These are phyloP conservation scores for Rhyacophila evoluta DNA, from an alignment of 2,888 invertebrate genomes.

Conservation along the genomic window DNA sequence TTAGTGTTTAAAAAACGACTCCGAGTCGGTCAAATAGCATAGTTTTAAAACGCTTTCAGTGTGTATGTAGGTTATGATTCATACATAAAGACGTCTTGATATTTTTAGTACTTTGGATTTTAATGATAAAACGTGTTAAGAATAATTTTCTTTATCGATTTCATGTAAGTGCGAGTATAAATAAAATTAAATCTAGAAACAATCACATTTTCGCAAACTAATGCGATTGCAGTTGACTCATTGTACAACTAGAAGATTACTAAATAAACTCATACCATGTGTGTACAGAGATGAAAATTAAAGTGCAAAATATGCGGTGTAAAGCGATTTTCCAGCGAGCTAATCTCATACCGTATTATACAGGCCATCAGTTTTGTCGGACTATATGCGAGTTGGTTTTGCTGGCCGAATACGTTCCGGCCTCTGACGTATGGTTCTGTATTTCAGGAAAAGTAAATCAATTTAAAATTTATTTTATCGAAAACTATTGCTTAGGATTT, in stretches of 20 bases:
- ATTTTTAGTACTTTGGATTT: too few species aligned
- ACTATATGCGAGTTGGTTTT: slow-evolving; percentile 18
- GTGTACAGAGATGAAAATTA: background rate
- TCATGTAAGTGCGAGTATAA: too few species aligned
- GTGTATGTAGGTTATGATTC: too few species aligned
- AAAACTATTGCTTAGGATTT: too few species aligned
- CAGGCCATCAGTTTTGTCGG: slow-evolving; percentile 33
- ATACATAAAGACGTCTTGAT: too few species aligned
- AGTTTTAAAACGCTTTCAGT: too few species aligned
- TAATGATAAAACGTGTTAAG: too few species aligned
- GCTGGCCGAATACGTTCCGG: background rate
- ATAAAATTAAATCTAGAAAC: too few species aligned
- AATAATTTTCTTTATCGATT: too few species aligned
- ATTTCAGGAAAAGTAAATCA: background rate
- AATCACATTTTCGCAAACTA: too few species aligned
- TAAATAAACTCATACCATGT: background rate
- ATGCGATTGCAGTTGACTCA: background rate
- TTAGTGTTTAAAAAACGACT: too few species aligned
- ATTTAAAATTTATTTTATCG: background rate
- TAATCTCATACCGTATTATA: slow-evolving; percentile 36
- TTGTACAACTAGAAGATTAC: background rate
- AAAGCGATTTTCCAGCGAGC: slow-evolving; percentile 19
- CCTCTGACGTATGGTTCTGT: background rate
- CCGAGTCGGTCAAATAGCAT: too few species aligned
- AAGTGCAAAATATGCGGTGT: slow-evolving; percentile 10